Conservation (phyloP, 2,888 invertebrate genomes). For the Limnephilus auricula region DNA sequence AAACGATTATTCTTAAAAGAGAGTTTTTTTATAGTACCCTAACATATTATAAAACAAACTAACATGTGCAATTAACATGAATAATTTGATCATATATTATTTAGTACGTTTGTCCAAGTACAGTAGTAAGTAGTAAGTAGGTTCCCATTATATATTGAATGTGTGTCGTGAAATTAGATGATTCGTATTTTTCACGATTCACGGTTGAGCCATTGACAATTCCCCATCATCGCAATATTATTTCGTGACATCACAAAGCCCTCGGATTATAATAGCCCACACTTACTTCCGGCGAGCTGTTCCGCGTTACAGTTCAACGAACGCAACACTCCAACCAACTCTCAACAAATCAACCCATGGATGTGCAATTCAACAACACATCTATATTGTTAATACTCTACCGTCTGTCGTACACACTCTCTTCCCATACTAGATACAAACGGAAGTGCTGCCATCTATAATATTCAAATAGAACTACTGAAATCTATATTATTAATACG, state of each 20-base stretch:
- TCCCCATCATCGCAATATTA: constrained; percentile 22
- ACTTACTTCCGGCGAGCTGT: constrained; percentile 36
- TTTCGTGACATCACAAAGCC: constrained; percentile 34
- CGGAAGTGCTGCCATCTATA: too few relatives aligned
- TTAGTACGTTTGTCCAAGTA: neutral
- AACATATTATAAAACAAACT: neutral
- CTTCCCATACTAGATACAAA: too few relatives aligned
- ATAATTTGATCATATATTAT: neutral
- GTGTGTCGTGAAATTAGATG: constrained; percentile 25
- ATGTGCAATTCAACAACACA: neutral
- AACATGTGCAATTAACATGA: neutral
- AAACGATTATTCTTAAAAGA: too few relatives aligned
- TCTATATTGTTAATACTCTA: neutral
- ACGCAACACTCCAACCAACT: neutral
- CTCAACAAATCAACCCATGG: neutral
- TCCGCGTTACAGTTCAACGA: constrained; percentile 36
- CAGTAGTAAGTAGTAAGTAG: neutral
- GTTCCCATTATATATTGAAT: neutral
- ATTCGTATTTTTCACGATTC: constrained; percentile 34
- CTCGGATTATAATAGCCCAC: constrained; percentile 32
- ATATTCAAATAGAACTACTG: too few relatives aligned
- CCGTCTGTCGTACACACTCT: too few relatives aligned
- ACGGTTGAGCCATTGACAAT: constrained; percentile 36
- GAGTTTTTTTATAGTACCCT: too few relatives aligned
- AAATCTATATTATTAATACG: too few relatives aligned